Evolutionary conservation across 2,888 invertebrate genomes (phyloP), one percentile per base, ranked within the genome.

Genomic region (Lochmaea crataegi): DNA sequence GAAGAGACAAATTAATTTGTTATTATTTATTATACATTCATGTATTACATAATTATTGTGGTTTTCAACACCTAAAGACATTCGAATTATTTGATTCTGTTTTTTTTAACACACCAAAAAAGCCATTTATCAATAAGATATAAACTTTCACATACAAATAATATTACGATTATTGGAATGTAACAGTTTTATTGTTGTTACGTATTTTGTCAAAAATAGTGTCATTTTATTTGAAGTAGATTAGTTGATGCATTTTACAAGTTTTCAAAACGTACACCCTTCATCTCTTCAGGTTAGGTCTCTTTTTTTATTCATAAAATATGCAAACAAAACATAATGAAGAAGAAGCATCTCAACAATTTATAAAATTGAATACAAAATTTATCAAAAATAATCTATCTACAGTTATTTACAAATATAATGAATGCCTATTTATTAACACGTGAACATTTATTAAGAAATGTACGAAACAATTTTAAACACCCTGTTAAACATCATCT

Each of bases 31-130:
- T 85, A 85, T 86, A 86, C 86, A 86, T 86, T 86, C 82, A 86
- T 86, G 86, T 85, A 86, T 86, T 86, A 86, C 85, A 86, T 86
- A 85, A 86, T 86, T 86, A 85, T 86, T 86, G 86, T 86, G 84
- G 85, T 84, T 83, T 84, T 84, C 76, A 77, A 86, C 86, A 86
- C 84, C 86, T 86, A 86, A 85, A 85, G 82, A 86, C 83, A 84
- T 84, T 83, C 82, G 82, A 83, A 81, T 84, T 85, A 85, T 85
- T 85, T 85, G 83, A 85, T 85, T 84, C 82, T 82, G 79, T 81
- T 81, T 82, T 79, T 32, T 80, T 80, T 81, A 78, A 76, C 84
- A 86, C 86, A 86, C 86, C 85, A 86, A 86, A 85, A 84, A 86
- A 86, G 86, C 86, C 82, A 80, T 81, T 80, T 76, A 80, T 78